Percentiles rank a stretch among this genome's conserved stretches.
These are phyloP conservation scores for Tetragonisca angustula DNA, from an alignment of 2,888 invertebrate genomes.

Conservation along the genomic window DNA sequence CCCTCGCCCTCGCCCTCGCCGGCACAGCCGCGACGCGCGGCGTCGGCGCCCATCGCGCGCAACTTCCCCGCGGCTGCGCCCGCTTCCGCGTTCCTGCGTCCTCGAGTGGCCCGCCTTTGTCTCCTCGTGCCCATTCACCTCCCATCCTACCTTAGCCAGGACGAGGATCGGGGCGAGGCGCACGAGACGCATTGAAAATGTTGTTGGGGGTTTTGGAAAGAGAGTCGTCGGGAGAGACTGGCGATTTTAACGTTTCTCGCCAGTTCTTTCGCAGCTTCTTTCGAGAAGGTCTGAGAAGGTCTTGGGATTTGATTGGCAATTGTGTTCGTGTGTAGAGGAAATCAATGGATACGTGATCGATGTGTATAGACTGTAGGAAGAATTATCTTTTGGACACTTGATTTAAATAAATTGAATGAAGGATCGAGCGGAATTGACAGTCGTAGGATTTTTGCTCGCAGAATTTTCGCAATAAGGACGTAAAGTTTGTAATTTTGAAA, in stretches of 20 bases:
- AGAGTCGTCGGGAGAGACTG: no score
- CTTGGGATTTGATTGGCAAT: no score
- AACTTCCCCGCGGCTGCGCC: slow-evolving; percentile 45
- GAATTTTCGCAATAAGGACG: no score
- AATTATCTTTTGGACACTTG: not conserved
- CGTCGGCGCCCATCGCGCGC: slow-evolving; percentile 38
- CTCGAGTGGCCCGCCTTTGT: slow-evolving; percentile 38
- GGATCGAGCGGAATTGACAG: no score
- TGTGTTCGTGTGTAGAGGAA: not conserved
- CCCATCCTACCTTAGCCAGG: slow-evolving; percentile 14
- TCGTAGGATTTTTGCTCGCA: no score
- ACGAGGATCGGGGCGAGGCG: not conserved
- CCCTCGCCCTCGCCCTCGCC: no score
- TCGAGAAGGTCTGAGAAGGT: no score
- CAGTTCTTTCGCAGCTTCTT: no score
- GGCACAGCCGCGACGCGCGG: not conserved
- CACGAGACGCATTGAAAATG: not conserved
- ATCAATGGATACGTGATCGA: not conserved
- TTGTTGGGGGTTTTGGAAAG: not conserved
- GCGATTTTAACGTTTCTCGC: no score
- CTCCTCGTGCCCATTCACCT: slow-evolving; percentile 29
- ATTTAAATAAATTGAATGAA: no score
- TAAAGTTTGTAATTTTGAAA: no score
- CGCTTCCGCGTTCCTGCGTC: slow-evolving; percentile 52
- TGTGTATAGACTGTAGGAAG: not conserved